Evolutionary conservation across 2,113 vertebrate species (phyloP).

Genomic region (Neotoma lepida): DNA sequence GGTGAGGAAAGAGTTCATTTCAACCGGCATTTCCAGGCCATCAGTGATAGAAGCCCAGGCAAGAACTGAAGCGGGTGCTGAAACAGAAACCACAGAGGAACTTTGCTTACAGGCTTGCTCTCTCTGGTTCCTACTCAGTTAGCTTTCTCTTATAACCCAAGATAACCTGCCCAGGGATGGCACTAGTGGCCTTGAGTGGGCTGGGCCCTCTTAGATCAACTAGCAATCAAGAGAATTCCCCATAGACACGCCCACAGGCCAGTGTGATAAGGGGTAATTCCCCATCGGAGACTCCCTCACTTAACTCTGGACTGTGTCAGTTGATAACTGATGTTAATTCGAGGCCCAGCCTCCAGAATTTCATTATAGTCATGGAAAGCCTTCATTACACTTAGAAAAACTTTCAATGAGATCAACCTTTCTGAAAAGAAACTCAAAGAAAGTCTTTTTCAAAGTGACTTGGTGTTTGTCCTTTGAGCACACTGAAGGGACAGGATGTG

Average conservation of each 20-base stretch:
- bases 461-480: background rate
- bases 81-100: background rate
- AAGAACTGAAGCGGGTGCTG: background rate
- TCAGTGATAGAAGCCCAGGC: background rate
- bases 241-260: background rate
- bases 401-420: background rate
- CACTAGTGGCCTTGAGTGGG: background rate
- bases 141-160: background rate
- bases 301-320: background rate
- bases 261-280: background rate
- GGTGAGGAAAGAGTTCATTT: background rate
- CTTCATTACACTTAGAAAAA: background rate
- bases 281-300: background rate
- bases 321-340: background rate
- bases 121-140: background rate
- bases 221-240: background rate
- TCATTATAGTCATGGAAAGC: background rate
- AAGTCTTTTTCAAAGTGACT: background rate
- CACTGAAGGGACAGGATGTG: background rate
- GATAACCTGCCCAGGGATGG: background rate
- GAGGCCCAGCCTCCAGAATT: background rate
- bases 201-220: no score
- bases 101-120: background rate
- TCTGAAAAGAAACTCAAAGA: conserved; percentile 4
- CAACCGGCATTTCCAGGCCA: background rate